Base-by-base conservation (phyloP, 2,113 vertebrate genomes). In the Ictidomys tridecemlineatus region DNA sequence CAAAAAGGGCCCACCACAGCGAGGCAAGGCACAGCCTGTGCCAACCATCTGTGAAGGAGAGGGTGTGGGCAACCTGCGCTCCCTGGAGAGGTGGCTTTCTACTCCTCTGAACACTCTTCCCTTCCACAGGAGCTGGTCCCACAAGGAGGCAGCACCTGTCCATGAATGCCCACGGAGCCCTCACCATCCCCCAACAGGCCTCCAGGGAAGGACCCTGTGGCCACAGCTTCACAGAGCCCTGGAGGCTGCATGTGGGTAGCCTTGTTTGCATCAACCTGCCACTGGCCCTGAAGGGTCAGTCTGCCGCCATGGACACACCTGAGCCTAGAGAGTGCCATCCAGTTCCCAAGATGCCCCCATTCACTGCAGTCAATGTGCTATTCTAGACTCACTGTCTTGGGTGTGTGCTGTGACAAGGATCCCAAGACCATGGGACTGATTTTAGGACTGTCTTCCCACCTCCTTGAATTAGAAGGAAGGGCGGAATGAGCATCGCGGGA, bases 291-390 rank as follows among this genome's bases (percentile, higher is more conserved):
- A 32, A 26, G 0, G 73, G 48, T 12, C 67, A 11, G 1, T 48
- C 73, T 58, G 20, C 39, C 8, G 32, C 61, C 32, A 24, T 28
- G 18, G 39, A 24, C 53, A 10, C 20, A 37, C 37, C 17, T 1
- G 8, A n/a, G 20, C 28, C 70, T 34, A 34, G 34, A 51, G 26
- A 32, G 51, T 14, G 8, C 26, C 51, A 16, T 32, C 65, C 48
- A 34, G 28, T 39, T 11, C 22, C 34, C 37, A 13, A 61, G 5
- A 48, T 0, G 0, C 13, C 26, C 26, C 32, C 10, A 13, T 2
- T 34, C 48, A 22, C 2, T 5, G 20, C 8, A 39, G 48, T 56
- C 69, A 28, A 20, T 4, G 0, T 18, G 32, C 24, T 82, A 32
- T 16, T 83, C 61, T 51, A 39, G 70, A 77, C 42, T 39, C 1